phyloP scores from a whole-genome alignment of 2,888 invertebrate species.

The Tuta absoluta region DNA sequence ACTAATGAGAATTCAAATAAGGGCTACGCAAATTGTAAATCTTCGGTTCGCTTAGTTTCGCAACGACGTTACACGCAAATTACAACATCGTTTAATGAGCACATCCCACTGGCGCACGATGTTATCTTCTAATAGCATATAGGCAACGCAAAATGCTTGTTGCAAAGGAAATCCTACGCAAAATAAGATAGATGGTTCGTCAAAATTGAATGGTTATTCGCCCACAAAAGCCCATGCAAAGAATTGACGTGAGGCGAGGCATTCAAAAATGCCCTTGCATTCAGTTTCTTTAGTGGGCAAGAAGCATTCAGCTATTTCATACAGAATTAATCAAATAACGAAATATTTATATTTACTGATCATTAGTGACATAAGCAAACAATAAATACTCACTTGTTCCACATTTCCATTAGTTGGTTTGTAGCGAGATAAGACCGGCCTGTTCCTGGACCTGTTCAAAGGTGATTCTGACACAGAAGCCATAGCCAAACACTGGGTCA shows the following conservation, averaged over 20 bases:
- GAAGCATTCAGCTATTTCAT: background rate
- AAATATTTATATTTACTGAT: background rate
- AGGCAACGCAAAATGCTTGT: conserved; percentile 39
- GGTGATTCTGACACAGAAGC: conserved; percentile 70
- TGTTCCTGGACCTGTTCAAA: conserved; percentile 63
- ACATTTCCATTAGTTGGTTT: conserved; percentile 54
- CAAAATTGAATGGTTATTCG: conserved; percentile 33
- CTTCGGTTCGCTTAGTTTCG: background rate
- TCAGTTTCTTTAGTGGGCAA: conserved; percentile 1
- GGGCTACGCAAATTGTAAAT: background rate
- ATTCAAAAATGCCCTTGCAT: conserved; percentile 8
- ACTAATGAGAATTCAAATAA: conserved; percentile 1
- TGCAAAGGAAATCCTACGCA: conserved; percentile 44
- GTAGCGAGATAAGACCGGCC: conserved; percentile 73
- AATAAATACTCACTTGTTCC: conserved; percentile 61
- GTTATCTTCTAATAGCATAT: conserved; percentile 33
- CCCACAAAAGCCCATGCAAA: conserved; percentile 33
- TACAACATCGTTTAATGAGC: conserved; percentile 27
- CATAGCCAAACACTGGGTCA: conserved; percentile 51
- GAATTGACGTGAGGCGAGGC: background rate
- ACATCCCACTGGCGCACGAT: conserved; percentile 31
- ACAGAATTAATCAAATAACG: background rate
- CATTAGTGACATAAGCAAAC: conserved; percentile 7
- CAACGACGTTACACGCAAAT: conserved; percentile 16
- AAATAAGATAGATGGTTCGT: conserved; percentile 38